phyloP scores from a whole-genome alignment of 2,888 invertebrate genomes.

The Lobophora halterata region DNA sequence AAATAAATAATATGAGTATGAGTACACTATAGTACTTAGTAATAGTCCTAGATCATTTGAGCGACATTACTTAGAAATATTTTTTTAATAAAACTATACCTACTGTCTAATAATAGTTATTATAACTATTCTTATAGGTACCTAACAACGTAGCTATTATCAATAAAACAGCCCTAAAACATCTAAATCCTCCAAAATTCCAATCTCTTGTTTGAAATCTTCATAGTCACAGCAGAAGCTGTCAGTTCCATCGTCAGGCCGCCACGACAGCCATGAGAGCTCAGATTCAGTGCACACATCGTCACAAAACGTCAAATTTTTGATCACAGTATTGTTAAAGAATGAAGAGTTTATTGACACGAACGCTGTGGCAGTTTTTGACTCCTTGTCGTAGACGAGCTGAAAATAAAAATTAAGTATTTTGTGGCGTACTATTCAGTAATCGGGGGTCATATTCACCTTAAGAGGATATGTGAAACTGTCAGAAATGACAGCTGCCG shows the following conservation, averaged over 20 bases:
- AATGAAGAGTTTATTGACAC: slow-evolving; percentile 62
- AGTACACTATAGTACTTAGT: no score
- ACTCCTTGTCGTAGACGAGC: slow-evolving; percentile 56
- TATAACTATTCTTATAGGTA: no score
- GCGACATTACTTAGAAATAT: no score
- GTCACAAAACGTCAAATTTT: slow-evolving; percentile 49
- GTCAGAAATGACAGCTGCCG: no score
- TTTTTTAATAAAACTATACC: no score
- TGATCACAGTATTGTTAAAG: slow-evolving; percentile 43
- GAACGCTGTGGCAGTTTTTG: slow-evolving; percentile 52
- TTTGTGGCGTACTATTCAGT: no score
- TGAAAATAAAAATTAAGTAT: slow-evolving; percentile 35
- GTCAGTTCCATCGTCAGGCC: slow-evolving; percentile 55
- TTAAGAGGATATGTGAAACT: no score
- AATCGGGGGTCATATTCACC: no score
- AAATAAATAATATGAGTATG: no score
- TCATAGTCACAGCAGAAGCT: slow-evolving; percentile 67
- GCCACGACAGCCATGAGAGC: slow-evolving; percentile 62
- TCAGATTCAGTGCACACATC: slow-evolving; percentile 53
- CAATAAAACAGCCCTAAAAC: slow-evolving; percentile 23
- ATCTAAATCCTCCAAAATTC: slow-evolving; percentile 36
- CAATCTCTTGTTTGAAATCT: slow-evolving; percentile 41
- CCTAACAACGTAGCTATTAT: neutral
- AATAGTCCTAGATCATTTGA: no score
- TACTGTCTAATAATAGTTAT: no score